Percentiles rank a stretch among this genome's conserved stretches.
phyloP scores from a whole-genome alignment of 1,140 invertebrate genomes.

The Arion vulgaris region DNA sequence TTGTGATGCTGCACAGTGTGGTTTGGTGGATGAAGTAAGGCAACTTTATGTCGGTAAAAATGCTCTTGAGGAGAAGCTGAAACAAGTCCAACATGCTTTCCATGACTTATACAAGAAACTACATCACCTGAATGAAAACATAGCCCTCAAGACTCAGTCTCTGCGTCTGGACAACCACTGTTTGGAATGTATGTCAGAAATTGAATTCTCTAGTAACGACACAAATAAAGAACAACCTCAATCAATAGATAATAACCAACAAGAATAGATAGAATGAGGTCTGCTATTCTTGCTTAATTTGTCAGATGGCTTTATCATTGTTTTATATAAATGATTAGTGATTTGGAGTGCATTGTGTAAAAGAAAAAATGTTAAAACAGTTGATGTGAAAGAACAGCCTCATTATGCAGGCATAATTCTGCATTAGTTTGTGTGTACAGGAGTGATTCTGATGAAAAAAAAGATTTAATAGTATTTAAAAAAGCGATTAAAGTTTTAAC shows the following conservation, averaged over 20 bases:
- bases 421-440: too few species aligned
- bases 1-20: conserved; percentile 80
- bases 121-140: conserved; percentile 72
- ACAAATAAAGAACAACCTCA: conserved; percentile 65
- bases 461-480: too few species aligned
- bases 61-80: conserved; percentile 71
- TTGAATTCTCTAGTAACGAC: conserved; percentile 65
- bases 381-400: too few species aligned
- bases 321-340: neutral
- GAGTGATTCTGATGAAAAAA: too few species aligned
- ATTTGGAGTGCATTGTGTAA: too few species aligned
- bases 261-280: conserved; percentile 66
- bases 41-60: conserved; percentile 71
- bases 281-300: conserved; percentile 65
- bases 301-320: neutral
- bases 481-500: too few species aligned
- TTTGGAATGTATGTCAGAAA: conserved; percentile 68
- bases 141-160: conserved; percentile 71
- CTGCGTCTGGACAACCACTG: conserved; percentile 72
- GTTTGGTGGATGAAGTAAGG: conserved; percentile 73
- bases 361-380: too few species aligned
- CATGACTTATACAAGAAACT: conserved; percentile 72
- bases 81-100: conserved; percentile 72
- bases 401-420: too few species aligned
- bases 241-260: too few species aligned